A percentile compares a stretch with the other conserved stretches of the same genome.
These are phyloP conservation scores for Taenaris catops DNA, from an alignment of 2,888 invertebrate species.

Conservation along the genomic window DNA sequence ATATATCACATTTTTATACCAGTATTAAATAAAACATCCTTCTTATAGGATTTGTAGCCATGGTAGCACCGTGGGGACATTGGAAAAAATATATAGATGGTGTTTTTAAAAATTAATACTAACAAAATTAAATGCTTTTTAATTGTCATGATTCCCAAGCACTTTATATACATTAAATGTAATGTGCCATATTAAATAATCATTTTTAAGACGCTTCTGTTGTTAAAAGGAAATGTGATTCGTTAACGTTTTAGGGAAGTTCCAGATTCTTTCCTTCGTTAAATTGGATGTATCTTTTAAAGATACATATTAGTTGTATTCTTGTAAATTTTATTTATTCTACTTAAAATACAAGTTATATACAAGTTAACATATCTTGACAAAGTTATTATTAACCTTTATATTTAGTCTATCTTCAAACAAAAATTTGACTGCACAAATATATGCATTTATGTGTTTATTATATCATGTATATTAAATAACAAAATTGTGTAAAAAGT, in stretches of 20 bases:
- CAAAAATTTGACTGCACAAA: neutral
- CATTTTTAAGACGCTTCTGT: too few species aligned
- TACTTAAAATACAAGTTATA: slow-evolving; percentile 11
- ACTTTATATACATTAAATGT: slow-evolving; percentile 11
- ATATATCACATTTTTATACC: slow-evolving; percentile 18
- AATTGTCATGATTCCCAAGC: slow-evolving; percentile 13
- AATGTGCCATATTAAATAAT: slow-evolving; percentile 11
- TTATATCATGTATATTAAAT: too few species aligned
- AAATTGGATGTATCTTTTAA: slow-evolving; percentile 4
- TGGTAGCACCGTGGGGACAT: neutral
- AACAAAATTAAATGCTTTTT: slow-evolving; percentile 6
- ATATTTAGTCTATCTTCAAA: slow-evolving; percentile 8
- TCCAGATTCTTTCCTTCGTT: too few species aligned
- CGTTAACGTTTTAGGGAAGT: too few species aligned
- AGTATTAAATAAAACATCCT: slow-evolving; percentile 9
- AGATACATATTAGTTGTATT: slow-evolving; percentile 6
- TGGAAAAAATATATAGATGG: slow-evolving; percentile 3
- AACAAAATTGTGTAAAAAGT: too few species aligned
- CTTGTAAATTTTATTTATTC: slow-evolving; percentile 16
- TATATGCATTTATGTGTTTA: too few species aligned
- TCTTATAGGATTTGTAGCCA: slow-evolving; percentile 8
- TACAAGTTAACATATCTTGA: slow-evolving; percentile 13
- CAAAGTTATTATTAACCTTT: slow-evolving; percentile 7
- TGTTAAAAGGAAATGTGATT: too few species aligned
- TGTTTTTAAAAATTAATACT: slow-evolving; percentile 3